phyloP scores from a whole-genome alignment of 2,888 invertebrate species.

The Microctonus hyperodae region DNA sequence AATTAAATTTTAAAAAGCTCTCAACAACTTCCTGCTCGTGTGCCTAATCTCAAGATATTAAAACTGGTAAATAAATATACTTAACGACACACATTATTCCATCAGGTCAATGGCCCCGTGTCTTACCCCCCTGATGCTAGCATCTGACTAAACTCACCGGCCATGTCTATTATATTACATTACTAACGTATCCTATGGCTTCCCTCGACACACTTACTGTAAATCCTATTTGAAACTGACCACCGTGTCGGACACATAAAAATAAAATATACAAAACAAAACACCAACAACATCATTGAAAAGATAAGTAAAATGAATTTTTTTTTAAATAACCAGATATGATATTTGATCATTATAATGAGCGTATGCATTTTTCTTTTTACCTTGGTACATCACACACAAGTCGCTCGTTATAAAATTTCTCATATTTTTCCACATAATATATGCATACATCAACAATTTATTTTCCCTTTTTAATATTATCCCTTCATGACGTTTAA shows the following conservation, averaged over 20 bases:
- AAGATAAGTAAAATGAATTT: conserved; percentile 35
- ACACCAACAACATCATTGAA: not conserved
- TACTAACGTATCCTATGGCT: conserved; percentile 45
- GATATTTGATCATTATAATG: not conserved
- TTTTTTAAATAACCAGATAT: conserved; percentile 15
- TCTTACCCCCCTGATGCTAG: not conserved
- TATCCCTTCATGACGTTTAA: no score
- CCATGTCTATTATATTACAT: conserved; percentile 26
- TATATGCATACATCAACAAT: no score
- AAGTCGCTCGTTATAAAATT: not conserved
- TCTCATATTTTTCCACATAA: not conserved
- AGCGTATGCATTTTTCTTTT: not conserved
- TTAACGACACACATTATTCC: not conserved
- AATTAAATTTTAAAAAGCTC: not conserved
- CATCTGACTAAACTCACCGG: conserved; percentile 9
- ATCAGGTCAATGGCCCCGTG: conserved; percentile 20
- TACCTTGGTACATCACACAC: not conserved
- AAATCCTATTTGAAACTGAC: conserved; percentile 54
- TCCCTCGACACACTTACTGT: conserved; percentile 52
- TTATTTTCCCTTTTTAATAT: no score
- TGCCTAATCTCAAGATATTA: not conserved
- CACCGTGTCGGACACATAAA: conserved; percentile 34
- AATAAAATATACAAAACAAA: not conserved
- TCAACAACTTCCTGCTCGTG: not conserved
- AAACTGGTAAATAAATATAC: not conserved